Base-by-base conservation (phyloP, 1,140 invertebrate genomes). In the Cyclargus thomasi region DNA sequence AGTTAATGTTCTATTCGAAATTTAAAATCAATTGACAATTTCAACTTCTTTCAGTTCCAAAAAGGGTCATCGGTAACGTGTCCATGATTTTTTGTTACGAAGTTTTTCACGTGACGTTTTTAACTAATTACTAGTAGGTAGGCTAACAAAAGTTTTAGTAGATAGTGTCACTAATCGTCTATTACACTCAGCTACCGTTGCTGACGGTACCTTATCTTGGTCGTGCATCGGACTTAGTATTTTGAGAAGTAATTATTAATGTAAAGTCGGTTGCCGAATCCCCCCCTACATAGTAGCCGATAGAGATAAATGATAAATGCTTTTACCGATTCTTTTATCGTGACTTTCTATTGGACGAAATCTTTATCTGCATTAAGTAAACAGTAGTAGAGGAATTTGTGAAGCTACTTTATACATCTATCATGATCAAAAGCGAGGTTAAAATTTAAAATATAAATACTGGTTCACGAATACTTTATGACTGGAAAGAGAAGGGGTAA, bases 241-340 rank as follows among this genome's bases (percentile, higher is more conserved):
- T 86, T 87, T 87, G 87, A 86, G 85, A 90, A 87, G 87, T 89
- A 90, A 90, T 90, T 90, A 90, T 90, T 87, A 90, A 90, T 87
- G 81, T 87, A 80, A 75, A 81, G 77, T 76, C 77, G 76, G 83
- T 85, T 83, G 86, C 86, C 83, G 86, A 88, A 88, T 87, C 39
- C 39, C 39, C 39, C 11, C 39, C 39, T 14, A 14, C 10, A 47
- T 47, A 11, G 87, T 88, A 89, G 86, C 86, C 55, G 87, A 87
- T 88, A 81, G 73, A 74, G 85, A 88, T 90, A 90, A 88, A 83
- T 84, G 79, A 83, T 85, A 83, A 85, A 88, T 86, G 83, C 78
- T 76, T 80, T 72, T 82, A 68, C 74, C 79, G 75, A 74, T 77
- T 53, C 64, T 71, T 76, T 75, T 47, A 47, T 47, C 39, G 39